Base-by-base conservation (phyloP, 2,113 vertebrate genomes). In the Phocoena phocoena region DNA sequence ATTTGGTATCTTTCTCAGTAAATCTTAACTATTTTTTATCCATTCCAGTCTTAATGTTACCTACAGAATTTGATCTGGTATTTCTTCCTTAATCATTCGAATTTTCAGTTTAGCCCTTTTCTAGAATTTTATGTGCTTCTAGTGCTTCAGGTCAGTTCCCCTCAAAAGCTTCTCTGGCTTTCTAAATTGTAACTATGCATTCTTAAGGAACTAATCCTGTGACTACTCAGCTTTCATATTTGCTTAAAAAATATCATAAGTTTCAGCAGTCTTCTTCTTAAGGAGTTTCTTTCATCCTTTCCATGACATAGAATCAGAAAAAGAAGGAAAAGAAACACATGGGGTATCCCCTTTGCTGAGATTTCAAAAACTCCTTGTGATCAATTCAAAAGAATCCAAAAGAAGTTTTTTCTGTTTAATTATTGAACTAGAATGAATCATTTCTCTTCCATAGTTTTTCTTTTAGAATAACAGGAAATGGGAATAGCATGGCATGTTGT, bases 321-420 rank as follows among this genome's bases (percentile, higher is more conserved):
- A 96, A 63, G 25, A 55, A 94, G 28, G 50, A 88, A 85, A 92
- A 62, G 55, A 86, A 93, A 86, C 12, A 68, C 25, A 76, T 7
- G 31, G 18, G 50, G 4, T 36, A 38, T 65, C 63, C 25, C 77
- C 13, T 96, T 93, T 74, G 74, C 68, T 95, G 77, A 96, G 44
- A 81, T 88, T 95, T 97, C 70, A 82, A 88, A 94, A 77, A 80
- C 80, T 58, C 18, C 79, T 85, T 88, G 38, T 88, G 88, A 95
- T 67, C 67, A 71, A 44, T 94, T 97, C 53, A 93, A 84, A 96
- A 74, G 68, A 67, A 85, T 63, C 71, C 1, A 0, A 88, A 92
- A 93, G 36, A 76, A 91, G 20, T 84, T 83, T 94, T 90, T 82
- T 67, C 65, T 83, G 38, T 92, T 91, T 91, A 88, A 77, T 96